Evolutionary conservation across 1,140 invertebrate genomes (phyloP).

Genomic region (Pemphigus obesinymphae): DNA sequence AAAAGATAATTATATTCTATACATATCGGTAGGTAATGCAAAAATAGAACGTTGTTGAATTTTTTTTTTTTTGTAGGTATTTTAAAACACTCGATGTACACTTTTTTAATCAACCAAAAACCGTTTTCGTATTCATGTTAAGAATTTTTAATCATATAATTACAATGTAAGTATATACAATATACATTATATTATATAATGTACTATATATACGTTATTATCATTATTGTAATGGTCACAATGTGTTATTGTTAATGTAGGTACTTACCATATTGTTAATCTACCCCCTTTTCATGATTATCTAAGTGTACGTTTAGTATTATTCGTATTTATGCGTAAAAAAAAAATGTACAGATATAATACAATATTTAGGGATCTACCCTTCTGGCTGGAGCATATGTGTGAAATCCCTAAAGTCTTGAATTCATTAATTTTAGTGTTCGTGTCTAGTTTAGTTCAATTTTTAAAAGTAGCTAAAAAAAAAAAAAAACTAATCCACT

Average conservation of each 20-base stretch:
- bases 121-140: not conserved
- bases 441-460: not conserved
- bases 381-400: not conserved
- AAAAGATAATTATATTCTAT: too few relatives aligned
- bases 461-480: not conserved
- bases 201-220: not conserved
- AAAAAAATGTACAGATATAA: not conserved
- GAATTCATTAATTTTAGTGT: conserved; percentile 13
- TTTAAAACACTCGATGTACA: not conserved
- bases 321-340: not conserved
- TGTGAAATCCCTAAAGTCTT: not conserved
- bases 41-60: too few relatives aligned
- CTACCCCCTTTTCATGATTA: too few relatives aligned
- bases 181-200: not conserved
- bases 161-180: too few relatives aligned
- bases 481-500: not conserved
- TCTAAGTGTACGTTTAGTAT: not conserved
- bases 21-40: too few relatives aligned
- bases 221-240: not conserved
- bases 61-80: not conserved
- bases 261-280: too few relatives aligned
- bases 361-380: not conserved
- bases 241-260: not conserved
- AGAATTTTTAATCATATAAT: too few relatives aligned
- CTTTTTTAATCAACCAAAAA: not conserved